phyloP scores from a whole-genome alignment of 2,888 invertebrate species.

The Amphiduros pacificus region DNA sequence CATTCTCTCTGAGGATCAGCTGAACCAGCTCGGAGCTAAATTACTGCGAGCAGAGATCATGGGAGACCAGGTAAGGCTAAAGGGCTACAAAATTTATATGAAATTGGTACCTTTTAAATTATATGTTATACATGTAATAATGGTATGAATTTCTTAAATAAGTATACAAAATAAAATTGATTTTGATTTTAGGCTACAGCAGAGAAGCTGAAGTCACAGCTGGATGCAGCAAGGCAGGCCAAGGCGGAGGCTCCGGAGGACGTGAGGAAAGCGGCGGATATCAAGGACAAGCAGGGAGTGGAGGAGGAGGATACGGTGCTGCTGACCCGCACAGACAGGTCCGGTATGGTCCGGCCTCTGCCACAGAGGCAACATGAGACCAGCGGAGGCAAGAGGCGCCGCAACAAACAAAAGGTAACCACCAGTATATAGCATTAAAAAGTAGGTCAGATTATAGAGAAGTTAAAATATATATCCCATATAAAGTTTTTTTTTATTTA shows the following conservation, averaged over 20 bases:
- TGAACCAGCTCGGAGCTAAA: slow-evolving; percentile 88
- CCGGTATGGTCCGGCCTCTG: slow-evolving; percentile 67
- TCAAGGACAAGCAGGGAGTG: slow-evolving; percentile 61
- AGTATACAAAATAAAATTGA: too few species aligned
- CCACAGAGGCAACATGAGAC: slow-evolving; percentile 42
- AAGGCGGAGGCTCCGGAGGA: slow-evolving; percentile 30
- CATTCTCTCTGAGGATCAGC: slow-evolving; percentile 65
- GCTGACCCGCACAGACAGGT: slow-evolving; percentile 50
- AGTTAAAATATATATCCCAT: too few species aligned
- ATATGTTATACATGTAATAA: too few species aligned
- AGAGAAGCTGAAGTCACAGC: slow-evolving; percentile 71
- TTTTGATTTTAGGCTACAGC: too few species aligned
- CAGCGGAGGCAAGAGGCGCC: slow-evolving; percentile 10
- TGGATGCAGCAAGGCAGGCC: slow-evolving; percentile 71
- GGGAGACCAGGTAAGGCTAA: slow-evolving; percentile 73
- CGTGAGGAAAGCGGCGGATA: slow-evolving; percentile 43
- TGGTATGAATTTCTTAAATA: too few species aligned
- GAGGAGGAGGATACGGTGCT: slow-evolving; percentile 41
- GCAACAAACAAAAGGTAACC: too few species aligned
- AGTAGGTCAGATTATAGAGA: too few species aligned
- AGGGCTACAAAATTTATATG: too few species aligned
- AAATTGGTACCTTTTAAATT: too few species aligned
- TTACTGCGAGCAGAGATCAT: slow-evolving; percentile 92
- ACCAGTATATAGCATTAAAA: too few species aligned
- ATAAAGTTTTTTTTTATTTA: too few species aligned